A percentile compares a stretch with the other conserved stretches of the same genome.
Evolutionary conservation across 1,140 invertebrate genomes (phyloP).

Genomic region (Lepidurus packardi): DNA sequence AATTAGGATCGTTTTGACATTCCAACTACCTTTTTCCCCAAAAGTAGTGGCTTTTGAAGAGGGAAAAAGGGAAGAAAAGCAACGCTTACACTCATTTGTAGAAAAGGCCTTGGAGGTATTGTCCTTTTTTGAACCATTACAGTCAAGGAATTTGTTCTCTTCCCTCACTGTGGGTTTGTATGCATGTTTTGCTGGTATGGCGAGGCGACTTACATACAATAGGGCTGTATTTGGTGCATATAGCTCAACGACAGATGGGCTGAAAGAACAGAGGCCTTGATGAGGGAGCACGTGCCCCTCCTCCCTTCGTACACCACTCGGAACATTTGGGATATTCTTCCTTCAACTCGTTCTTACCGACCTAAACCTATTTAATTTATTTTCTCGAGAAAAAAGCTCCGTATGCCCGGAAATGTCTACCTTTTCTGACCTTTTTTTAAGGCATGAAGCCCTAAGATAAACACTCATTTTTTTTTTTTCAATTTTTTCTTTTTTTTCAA

Average conservation of each 20-base stretch:
- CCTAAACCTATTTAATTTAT: neutral
- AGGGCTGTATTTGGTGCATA: neutral
- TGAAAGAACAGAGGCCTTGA: neutral
- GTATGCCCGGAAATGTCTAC: neutral
- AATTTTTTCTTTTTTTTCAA: too few relatives aligned
- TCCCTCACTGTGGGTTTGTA: neutral
- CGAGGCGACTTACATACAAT: neutral
- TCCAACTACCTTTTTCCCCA: too few relatives aligned
- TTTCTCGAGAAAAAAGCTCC: neutral
- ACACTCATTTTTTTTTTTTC: too few relatives aligned
- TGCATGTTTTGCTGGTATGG: neutral
- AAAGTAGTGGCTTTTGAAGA: too few relatives aligned
- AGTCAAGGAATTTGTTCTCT: neutral
- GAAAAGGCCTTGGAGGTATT: neutral
- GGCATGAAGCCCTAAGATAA: neutral
- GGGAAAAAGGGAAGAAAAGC: too few relatives aligned
- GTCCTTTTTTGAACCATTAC: too few relatives aligned
- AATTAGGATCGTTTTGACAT: too few relatives aligned
- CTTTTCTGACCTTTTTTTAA: too few relatives aligned
- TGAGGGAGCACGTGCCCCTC: constrained; percentile 6
- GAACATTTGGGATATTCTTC: too few relatives aligned
- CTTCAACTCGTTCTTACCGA: too few relatives aligned
- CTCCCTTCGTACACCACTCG: too few relatives aligned
- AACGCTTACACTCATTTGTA: neutral
- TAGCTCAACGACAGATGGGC: neutral